Conservation (phyloP, 2,888 invertebrate species). For the Aleiodes leptofemur region DNA sequence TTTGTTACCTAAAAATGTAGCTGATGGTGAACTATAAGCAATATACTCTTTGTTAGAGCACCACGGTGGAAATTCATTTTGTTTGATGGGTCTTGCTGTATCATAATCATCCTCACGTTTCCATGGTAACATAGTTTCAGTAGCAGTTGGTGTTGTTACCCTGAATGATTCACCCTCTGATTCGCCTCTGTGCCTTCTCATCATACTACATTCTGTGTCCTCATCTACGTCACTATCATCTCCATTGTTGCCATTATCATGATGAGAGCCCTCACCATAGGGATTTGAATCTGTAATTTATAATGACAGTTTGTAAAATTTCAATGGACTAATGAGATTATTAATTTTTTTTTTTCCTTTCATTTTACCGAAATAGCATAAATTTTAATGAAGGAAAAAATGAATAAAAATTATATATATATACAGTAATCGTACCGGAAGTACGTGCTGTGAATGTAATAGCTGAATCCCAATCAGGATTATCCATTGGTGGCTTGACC, state of each 20-base stretch:
- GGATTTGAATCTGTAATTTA: constrained; percentile 51
- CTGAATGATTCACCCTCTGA: constrained; percentile 78
- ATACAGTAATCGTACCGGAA: constrained; percentile 82
- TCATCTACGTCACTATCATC: constrained; percentile 54
- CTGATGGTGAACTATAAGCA: constrained; percentile 93
- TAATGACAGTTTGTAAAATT: neutral
- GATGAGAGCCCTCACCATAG: constrained; percentile 55
- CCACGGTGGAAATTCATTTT: constrained; percentile 96
- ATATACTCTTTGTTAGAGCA: constrained; percentile 96
- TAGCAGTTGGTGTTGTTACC: constrained; percentile 91
- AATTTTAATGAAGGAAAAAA: neutral
- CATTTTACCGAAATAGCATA: neutral
- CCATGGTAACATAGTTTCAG: constrained; percentile 95
- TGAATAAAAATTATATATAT: neutral
- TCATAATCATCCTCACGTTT: constrained; percentile 88
- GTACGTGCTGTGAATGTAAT: constrained; percentile 94
- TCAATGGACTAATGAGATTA: constrained; percentile 3
- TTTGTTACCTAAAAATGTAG: constrained; percentile 89
- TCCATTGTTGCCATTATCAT: constrained; percentile 52
- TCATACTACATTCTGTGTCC: constrained; percentile 48
- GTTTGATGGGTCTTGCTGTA: constrained; percentile 80
- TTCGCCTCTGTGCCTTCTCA: constrained; percentile 52
- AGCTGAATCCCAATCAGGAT: constrained; percentile 89
- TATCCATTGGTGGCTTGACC: constrained; percentile 77
- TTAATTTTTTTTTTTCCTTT: constrained; percentile 1